A percentile compares a stretch with the other conserved stretches of the same genome.
Evolutionary conservation across 2,888 invertebrate genomes (phyloP).

Genomic region (Eupithecia vulgata): DNA sequence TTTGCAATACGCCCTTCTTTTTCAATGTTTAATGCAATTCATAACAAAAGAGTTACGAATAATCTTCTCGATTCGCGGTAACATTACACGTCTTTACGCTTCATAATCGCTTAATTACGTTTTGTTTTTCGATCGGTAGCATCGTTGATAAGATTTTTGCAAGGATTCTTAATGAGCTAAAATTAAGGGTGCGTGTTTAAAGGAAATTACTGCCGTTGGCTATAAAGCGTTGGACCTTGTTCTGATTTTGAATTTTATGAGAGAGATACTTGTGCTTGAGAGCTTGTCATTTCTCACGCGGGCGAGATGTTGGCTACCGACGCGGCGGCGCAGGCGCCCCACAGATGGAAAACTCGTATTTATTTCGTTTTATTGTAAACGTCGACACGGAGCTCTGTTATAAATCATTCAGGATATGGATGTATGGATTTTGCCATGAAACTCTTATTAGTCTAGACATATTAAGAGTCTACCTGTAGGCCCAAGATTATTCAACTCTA

Average conservation of each 20-base stretch:
- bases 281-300: slow-evolving; percentile 35
- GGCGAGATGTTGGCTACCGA: slow-evolving; percentile 36
- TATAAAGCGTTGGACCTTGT: slow-evolving; percentile 49
- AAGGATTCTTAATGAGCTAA: slow-evolving; percentile 57
- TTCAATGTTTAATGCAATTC: slow-evolving; percentile 51
- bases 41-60: slow-evolving; percentile 66
- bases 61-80: slow-evolving; percentile 61
- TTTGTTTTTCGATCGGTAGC: slow-evolving; percentile 60
- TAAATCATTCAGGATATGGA: slow-evolving; percentile 54
- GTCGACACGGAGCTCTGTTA: slow-evolving; percentile 46
- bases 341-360: slow-evolving; percentile 45
- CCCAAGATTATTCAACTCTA: background rate
- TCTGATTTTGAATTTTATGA: slow-evolving; percentile 45
- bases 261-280: slow-evolving; percentile 41
- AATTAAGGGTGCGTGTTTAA: slow-evolving; percentile 56
- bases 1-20: slow-evolving; percentile 77
- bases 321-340: slow-evolving; percentile 34
- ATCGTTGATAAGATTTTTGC: slow-evolving; percentile 54
- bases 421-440: slow-evolving; percentile 37
- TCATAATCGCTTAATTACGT: slow-evolving; percentile 73
- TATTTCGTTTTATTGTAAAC: slow-evolving; percentile 55
- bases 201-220: slow-evolving; percentile 55
- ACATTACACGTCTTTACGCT: slow-evolving; percentile 59
- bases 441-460: background rate
- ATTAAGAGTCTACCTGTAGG: background rate